Percentiles rank a stretch among this genome's conserved stretches.
These are phyloP conservation scores for Trissonchulus latispiculum DNA, from an alignment of 2,888 invertebrate species.

Conservation along the genomic window DNA sequence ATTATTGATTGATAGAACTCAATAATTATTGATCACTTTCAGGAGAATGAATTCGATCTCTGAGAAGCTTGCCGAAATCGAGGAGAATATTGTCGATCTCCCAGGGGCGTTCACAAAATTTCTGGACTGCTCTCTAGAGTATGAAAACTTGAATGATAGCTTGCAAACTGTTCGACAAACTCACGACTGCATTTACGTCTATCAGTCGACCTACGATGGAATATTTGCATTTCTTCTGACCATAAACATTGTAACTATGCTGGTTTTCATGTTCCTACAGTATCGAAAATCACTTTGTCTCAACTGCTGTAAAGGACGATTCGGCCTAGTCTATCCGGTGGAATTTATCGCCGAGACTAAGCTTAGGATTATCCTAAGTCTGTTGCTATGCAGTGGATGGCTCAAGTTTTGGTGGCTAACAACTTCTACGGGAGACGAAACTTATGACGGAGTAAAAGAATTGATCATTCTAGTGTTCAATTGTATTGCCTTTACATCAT, in stretches of 20 bases:
- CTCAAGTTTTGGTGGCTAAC: background rate
- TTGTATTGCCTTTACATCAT: background rate
- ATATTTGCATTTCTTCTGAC: no score
- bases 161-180: no score
- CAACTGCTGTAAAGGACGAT: background rate
- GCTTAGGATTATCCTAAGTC: background rate
- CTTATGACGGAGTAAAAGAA: background rate
- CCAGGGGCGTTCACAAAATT: no score
- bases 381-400: background rate
- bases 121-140: no score
- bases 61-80: no score
- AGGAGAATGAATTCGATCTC: no score
- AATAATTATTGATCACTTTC: no score
- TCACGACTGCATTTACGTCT: no score
- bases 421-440: background rate
- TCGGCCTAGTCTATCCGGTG: background rate
- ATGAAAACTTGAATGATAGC: no score
- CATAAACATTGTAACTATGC: background rate
- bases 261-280: background rate
- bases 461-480: background rate
- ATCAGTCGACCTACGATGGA: no score
- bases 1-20: no score
- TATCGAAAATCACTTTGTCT: background rate
- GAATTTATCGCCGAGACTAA: background rate
- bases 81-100: no score